These are phyloP conservation scores for Cecropterus lyciades DNA, from an alignment of 1,140 invertebrate species.

Conservation along the genomic window DNA sequence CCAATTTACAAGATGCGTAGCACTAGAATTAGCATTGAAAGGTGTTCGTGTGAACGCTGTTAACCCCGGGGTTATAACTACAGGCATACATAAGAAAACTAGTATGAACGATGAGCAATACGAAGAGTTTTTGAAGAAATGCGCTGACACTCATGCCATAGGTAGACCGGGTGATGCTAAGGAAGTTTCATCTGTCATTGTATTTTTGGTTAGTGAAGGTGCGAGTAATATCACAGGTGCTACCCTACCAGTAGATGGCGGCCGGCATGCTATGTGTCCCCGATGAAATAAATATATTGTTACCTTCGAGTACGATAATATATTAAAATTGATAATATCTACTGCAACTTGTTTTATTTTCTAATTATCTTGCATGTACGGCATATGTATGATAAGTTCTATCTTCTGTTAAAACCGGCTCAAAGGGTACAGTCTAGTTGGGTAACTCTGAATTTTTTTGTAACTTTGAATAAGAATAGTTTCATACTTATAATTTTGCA, in stretches of 20 bases:
- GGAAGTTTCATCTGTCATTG: conserved; percentile 91
- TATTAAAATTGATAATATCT: too few relatives aligned
- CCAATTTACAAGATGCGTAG: conserved; percentile 90
- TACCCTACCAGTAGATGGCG: conserved; percentile 91
- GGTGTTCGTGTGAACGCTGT: conserved; percentile 91
- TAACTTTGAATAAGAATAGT: too few relatives aligned
- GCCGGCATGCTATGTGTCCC: conserved; percentile 72
- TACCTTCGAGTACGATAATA: too few relatives aligned
- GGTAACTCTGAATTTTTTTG: too few relatives aligned
- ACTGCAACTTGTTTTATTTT: too few relatives aligned
- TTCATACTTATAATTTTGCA: too few relatives aligned
- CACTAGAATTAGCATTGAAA: conserved; percentile 89
- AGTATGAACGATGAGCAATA: conserved; percentile 89
- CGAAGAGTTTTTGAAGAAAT: conserved; percentile 88
- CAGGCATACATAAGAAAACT: conserved; percentile 89
- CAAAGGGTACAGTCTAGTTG: too few relatives aligned
- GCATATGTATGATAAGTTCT: too few relatives aligned
- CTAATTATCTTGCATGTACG: conserved; percentile 19
- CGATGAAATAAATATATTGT: conserved; percentile 36
- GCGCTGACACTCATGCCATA: conserved; percentile 90
- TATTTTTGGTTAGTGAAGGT: conserved; percentile 91
- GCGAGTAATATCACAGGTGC: conserved; percentile 92
- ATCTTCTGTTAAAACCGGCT: too few relatives aligned
- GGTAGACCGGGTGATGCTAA: conserved; percentile 88
- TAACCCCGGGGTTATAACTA: conserved; percentile 90